These are phyloP conservation scores for Gisinianus flammeolus DNA, from an alignment of 2,888 invertebrate species.

Conservation along the genomic window DNA sequence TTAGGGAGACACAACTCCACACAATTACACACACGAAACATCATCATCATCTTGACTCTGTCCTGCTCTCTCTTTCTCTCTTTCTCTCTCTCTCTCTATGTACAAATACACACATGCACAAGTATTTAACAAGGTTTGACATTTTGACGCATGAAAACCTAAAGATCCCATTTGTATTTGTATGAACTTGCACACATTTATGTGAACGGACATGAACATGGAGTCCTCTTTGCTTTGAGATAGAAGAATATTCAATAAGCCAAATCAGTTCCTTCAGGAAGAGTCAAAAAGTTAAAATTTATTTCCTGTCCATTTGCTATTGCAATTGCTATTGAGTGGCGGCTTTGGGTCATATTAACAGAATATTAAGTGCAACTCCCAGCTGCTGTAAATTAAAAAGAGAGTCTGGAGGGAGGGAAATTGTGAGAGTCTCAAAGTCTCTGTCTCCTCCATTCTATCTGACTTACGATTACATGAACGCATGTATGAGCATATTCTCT, in stretches of 20 bases:
- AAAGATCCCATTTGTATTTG: neutral
- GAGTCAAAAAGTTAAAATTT: constrained; percentile 18
- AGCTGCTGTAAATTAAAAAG: constrained; percentile 33
- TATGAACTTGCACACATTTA: neutral
- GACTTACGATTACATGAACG: no score
- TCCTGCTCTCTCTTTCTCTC: neutral
- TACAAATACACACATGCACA: neutral
- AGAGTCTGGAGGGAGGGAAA: neutral
- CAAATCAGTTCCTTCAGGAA: neutral
- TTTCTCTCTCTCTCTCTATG: neutral
- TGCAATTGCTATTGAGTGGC: no score
- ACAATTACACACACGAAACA: no score
- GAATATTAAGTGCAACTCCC: constrained; percentile 17
- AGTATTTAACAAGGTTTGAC: constrained; percentile 24
- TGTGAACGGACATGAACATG: no score
- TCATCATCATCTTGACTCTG: neutral
- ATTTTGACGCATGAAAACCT: constrained; percentile 14
- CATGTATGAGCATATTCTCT: no score
- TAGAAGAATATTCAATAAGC: neutral
- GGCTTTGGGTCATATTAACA: constrained; percentile 23
- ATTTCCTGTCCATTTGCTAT: constrained; percentile 39
- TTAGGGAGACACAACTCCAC: no score
- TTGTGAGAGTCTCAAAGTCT: no score
- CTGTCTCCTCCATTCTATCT: no score
- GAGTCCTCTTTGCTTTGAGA: no score